Percentiles rank a stretch among this genome's conserved stretches.
These are phyloP conservation scores for Polia nebulosa DNA, from an alignment of 2,888 invertebrate species.

Conservation along the genomic window DNA sequence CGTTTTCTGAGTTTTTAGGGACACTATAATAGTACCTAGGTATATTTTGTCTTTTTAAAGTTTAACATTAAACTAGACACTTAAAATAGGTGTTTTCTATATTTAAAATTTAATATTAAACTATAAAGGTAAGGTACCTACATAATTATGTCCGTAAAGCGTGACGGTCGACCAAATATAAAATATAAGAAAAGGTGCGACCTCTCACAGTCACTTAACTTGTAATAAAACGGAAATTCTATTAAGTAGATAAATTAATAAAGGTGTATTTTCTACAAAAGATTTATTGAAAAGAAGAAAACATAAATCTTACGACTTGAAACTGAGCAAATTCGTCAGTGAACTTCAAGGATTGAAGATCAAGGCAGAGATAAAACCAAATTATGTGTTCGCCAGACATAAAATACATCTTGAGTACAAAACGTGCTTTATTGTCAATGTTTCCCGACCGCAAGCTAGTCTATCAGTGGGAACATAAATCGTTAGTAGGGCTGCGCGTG, in stretches of 20 bases:
- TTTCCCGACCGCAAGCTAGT: conserved; percentile 11
- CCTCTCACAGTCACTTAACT: no score
- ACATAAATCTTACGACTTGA: not conserved
- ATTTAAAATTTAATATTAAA: no score
- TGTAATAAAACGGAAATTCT: not conserved
- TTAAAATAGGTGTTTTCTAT: no score
- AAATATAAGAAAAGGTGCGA: not conserved
- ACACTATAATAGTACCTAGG: not conserved
- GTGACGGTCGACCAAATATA: conserved; percentile 5
- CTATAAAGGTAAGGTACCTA: no score
- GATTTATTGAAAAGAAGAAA: not conserved
- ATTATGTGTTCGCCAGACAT: not conserved
- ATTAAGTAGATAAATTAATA: not conserved
- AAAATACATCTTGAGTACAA: conserved; percentile 9
- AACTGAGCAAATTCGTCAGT: not conserved
- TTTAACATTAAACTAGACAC: conserved; percentile 2
- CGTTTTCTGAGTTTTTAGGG: not conserved
- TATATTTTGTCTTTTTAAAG: not conserved
- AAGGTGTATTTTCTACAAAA: not conserved
- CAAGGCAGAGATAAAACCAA: not conserved
- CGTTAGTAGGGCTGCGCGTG: conserved; percentile 28
- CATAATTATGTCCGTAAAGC: no score
- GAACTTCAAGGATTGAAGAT: not conserved
- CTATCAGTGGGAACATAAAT: conserved; percentile 33
- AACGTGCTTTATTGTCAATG: not conserved